Percentiles rank a stretch among this genome's conserved stretches.
Evolutionary conservation across 1,140 invertebrate genomes (phyloP).

Genomic region (Pteromalus puparum): DNA sequence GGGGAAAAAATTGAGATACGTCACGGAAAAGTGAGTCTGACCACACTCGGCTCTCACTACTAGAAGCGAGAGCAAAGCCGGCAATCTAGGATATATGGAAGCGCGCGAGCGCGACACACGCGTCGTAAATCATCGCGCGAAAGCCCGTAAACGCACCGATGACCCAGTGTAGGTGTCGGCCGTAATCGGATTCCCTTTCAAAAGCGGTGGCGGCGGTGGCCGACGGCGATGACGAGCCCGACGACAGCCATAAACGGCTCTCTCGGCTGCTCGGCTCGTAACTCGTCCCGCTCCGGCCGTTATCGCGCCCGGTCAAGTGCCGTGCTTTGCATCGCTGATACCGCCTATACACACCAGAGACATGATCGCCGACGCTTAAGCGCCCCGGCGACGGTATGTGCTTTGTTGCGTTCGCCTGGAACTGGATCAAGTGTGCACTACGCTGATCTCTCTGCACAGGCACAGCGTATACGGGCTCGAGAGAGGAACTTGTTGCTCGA

Average conservation of each 20-base stretch:
- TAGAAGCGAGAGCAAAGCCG: background rate
- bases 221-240: conserved; percentile 16
- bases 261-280: background rate
- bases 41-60: background rate
- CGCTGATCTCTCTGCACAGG: background rate
- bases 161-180: conserved; percentile 29
- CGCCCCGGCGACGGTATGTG: background rate
- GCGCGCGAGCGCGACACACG: background rate
- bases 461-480: too few species aligned
- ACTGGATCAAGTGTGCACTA: too few species aligned
- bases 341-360: background rate
- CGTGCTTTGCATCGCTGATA: conserved; percentile 23
- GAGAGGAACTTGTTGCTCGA: background rate
- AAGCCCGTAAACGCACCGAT: conserved; percentile 34
- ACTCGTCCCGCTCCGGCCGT: background rate
- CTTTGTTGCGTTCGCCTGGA: background rate
- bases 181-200: conserved; percentile 36
- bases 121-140: conserved; percentile 34
- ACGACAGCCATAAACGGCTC: background rate
- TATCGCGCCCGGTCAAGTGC: conserved; percentile 27
- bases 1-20: background rate
- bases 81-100: background rate
- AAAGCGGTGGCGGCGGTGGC: conserved; percentile 10
- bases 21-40: background rate
- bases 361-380: background rate